Percentiles rank a stretch among this genome's conserved stretches.
Evolutionary conservation across 2,797 vertebrate genomes (phyloP).

Genomic region (Acropternis orthonyx): DNA sequence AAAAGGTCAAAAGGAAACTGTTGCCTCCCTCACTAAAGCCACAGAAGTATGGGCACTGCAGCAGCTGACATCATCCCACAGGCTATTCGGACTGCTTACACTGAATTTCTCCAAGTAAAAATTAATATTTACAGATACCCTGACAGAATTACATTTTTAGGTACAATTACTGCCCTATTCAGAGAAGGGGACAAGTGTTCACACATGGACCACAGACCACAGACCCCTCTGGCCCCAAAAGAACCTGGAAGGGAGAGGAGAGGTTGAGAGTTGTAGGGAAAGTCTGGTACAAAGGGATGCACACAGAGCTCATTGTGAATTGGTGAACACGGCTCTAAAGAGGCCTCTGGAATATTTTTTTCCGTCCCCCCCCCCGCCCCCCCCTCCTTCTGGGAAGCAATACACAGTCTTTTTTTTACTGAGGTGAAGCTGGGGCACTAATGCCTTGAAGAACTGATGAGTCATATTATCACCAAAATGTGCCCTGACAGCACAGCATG

Average conservation of each 20-base stretch:
- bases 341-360: background rate
- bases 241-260: background rate
- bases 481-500: background rate
- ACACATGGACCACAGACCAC: background rate
- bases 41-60: background rate
- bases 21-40: background rate
- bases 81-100: background rate
- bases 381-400: background rate
- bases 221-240: background rate
- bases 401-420: background rate
- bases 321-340: background rate
- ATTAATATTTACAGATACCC: background rate
- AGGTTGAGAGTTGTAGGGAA: background rate
- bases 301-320: background rate
- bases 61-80: background rate
- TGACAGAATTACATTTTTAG: background rate
- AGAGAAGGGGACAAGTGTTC: background rate
- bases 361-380: too few relatives aligned
- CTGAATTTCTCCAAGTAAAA: background rate
- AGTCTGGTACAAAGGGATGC: background rate
- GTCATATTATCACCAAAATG: background rate
- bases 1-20: background rate
- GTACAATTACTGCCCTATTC: background rate
- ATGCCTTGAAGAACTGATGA: slow-evolving; percentile 22
- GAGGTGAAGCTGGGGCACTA: slow-evolving; percentile 3